These are phyloP conservation scores for Marcusenius ussheri DNA, from an alignment of 2,113 vertebrate genomes.

Conservation along the genomic window DNA sequence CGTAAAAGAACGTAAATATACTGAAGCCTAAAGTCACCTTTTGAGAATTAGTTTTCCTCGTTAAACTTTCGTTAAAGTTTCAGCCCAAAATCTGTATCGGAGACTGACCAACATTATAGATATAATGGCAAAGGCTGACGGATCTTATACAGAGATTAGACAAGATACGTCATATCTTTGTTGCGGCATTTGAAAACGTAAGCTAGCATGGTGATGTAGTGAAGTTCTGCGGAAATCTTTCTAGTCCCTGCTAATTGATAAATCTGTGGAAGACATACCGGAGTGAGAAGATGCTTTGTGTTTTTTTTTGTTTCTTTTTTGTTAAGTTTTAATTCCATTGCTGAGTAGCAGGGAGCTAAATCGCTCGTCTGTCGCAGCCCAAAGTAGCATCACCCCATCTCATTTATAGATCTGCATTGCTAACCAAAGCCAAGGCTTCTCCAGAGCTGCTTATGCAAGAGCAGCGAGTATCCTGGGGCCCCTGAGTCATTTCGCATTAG, in stretches of 20 bases:
- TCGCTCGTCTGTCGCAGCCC: neutral
- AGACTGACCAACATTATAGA: neutral
- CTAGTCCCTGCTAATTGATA: neutral
- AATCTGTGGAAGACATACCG: neutral
- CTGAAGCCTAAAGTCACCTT: neutral
- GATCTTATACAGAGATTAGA: neutral
- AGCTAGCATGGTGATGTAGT: neutral
- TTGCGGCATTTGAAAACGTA: neutral
- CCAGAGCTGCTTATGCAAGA: neutral
- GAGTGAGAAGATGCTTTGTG: neutral
- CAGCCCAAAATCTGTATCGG: neutral
- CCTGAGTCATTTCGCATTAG: slow-evolving; percentile 18
- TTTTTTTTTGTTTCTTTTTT: neutral
- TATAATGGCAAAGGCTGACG: neutral
- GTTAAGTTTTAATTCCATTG: neutral
- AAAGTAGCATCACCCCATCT: neutral
- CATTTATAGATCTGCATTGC: neutral
- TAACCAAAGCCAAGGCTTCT: neutral
- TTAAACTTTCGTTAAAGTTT: neutral
- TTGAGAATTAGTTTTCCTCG: neutral
- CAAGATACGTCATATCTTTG: neutral
- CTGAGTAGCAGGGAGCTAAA: neutral
- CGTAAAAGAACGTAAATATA: neutral
- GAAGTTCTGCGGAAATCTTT: neutral
- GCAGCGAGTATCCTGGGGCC: neutral